phyloP scores from a whole-genome alignment of 1,140 invertebrate genomes.

The Drosophila repletoides region DNA sequence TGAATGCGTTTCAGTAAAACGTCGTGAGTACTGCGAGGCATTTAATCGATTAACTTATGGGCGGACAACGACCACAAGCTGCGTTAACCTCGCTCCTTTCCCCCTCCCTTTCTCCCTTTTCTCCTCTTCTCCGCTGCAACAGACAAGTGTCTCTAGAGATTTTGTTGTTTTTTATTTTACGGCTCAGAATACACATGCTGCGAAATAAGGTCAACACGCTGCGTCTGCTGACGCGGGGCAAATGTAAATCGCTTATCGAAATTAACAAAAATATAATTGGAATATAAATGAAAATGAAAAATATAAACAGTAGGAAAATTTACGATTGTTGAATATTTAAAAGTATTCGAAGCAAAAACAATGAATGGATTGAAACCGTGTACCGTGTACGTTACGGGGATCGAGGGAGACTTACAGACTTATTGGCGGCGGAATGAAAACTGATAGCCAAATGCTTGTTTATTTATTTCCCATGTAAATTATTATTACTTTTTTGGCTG shows the following conservation, averaged over 20 bases:
- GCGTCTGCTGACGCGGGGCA: not conserved
- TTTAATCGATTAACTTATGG: constrained; percentile 48
- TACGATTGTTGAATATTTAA: constrained; percentile 29
- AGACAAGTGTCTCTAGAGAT: constrained; percentile 39
- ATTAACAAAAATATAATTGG: constrained; percentile 43
- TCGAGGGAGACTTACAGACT: constrained; percentile 44
- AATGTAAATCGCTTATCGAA: constrained; percentile 44
- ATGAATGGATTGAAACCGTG: not conserved
- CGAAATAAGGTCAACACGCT: constrained; percentile 63
- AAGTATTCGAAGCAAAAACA: constrained; percentile 30
- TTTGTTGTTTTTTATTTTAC: constrained; percentile 18
- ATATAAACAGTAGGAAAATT: constrained; percentile 50
- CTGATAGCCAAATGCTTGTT: constrained; percentile 50
- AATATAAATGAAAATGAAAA: constrained; percentile 46
- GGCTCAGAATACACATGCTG: constrained; percentile 33
- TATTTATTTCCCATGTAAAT: constrained; percentile 45
- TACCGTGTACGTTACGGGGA: not conserved
- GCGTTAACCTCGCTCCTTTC: constrained; percentile 13
- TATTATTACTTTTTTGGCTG: constrained; percentile 27
- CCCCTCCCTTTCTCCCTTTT: not conserved
- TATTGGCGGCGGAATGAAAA: constrained; percentile 55
- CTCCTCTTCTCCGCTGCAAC: not conserved
- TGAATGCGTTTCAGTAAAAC: not conserved
- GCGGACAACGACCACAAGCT: constrained; percentile 62
- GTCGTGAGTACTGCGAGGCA: constrained; percentile 22